Percentiles rank a stretch among this genome's conserved stretches.
Conservation (phyloP, 1,140 invertebrate genomes). For the Drepana arcuata region DNA sequence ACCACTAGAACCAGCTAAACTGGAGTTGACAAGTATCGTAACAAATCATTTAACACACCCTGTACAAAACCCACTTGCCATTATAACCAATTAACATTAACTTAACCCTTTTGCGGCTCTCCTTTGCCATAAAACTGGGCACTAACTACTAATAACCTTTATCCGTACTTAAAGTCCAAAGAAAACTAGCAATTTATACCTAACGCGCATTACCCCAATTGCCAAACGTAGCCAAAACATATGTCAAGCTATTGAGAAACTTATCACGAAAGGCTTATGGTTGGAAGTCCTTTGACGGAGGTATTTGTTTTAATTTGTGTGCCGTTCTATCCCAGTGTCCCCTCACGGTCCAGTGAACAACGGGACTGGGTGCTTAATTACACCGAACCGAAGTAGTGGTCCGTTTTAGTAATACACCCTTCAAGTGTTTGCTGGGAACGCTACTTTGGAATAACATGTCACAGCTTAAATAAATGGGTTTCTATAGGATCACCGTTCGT, state of each 20-base stretch:
- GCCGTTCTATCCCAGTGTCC: slow-evolving; percentile 19
- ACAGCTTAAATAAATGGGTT: no score
- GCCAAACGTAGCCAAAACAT: slow-evolving; percentile 10
- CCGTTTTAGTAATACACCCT: slow-evolving; percentile 23
- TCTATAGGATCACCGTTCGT: no score
- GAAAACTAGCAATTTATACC: slow-evolving; percentile 35
- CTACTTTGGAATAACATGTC: no score
- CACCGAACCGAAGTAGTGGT: slow-evolving; percentile 35
- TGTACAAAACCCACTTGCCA: no score
- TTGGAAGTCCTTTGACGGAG: slow-evolving; percentile 2
- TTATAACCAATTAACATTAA: slow-evolving; percentile 16
- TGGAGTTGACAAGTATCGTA: no score
- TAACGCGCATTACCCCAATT: slow-evolving; percentile 31
- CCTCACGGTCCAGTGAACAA: slow-evolving; percentile 30
- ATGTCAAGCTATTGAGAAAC: background rate
- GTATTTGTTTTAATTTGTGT: slow-evolving; percentile 22
- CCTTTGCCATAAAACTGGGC: slow-evolving; percentile 19
- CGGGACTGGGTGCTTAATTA: slow-evolving; percentile 30
- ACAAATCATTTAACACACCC: no score
- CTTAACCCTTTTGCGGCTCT: slow-evolving; percentile 10
- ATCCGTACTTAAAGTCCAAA: slow-evolving; percentile 27
- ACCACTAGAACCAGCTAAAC: no score
- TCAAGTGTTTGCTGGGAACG: slow-evolving; percentile 23
- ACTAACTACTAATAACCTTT: slow-evolving; percentile 30
- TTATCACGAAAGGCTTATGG: background rate